Base-by-base conservation (phyloP, 2,797 vertebrate species). In the Eurystomus glaucurus region DNA sequence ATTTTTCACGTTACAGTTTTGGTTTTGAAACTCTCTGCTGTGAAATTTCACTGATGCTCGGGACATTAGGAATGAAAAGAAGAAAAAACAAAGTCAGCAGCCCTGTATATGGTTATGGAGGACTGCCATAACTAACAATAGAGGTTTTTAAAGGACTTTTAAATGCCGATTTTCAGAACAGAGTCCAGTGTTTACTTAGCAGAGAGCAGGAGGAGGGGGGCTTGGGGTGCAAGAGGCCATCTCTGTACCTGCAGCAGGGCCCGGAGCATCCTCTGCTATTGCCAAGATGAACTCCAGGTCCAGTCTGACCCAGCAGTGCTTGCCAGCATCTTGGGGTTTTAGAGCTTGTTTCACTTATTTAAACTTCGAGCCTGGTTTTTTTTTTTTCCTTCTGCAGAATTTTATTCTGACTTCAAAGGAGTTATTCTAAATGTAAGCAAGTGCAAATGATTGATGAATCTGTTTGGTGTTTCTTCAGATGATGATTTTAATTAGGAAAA, bases 401-500 rank as follows among this genome's bases (percentile, higher is more conserved):
- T 90, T 78, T 54, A 43, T 75, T 35, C 57, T 58, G 57, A 78
- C 72, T 95, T 86, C 85, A 88, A 70, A 78, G 39, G 66, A 80
- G 13, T 70, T 90, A 20, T 23, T 83, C 28, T 29, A 74, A 77
- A 55, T 50, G 46, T 0, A 0, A 90, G 26, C 28, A 69, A 93
- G 20, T 48, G 51, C 58, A 37, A 77, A 48, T 45, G 78, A n/a
- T 35, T 58, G 61, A 66, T 79, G 35, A 68, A 70, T 31, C 33
- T 39, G 6, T 15, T 78, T 45, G 46, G 1, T 17, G 79, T 65
- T 51, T 26, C 20, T 7, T 82, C 35, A 57, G 55, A 43, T 51
- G 70, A 60, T 37, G 9, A 77, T 89, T 93, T 93, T 95, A 86
- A 84, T 81, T 86, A 72, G 74, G 28, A 62, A 48, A 85, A 86